phyloP scores from a whole-genome alignment of 2,888 invertebrate species.

The Pollenia angustigena region DNA sequence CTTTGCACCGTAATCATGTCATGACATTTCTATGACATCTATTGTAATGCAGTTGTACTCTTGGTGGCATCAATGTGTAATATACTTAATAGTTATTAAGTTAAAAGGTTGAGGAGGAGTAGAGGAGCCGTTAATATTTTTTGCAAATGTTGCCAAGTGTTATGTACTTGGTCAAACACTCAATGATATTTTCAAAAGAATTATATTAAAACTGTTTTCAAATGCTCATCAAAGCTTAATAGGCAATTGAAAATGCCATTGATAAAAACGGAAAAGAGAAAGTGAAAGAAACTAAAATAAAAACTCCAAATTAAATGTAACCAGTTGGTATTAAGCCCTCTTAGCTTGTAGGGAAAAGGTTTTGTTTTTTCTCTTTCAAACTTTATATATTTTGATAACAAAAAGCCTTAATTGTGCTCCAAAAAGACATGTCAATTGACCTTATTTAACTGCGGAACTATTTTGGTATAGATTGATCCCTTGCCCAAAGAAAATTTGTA shows the following conservation, averaged over 20 bases:
- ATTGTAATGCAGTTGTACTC: constrained; percentile 24
- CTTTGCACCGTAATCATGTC: neutral
- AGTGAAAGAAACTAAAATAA: neutral
- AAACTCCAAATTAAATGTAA: too few relatives aligned
- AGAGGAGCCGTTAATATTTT: constrained; percentile 25
- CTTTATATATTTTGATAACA: neutral
- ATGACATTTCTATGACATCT: constrained; percentile 1
- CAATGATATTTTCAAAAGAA: constrained; percentile 2
- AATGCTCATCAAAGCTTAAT: neutral
- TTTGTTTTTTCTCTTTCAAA: neutral
- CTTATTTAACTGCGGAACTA: neutral
- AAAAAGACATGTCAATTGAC: neutral
- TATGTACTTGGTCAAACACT: constrained; percentile 27
- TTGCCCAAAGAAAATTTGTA: constrained; percentile 1
- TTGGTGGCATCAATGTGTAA: constrained; percentile 1
- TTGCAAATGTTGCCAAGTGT: neutral
- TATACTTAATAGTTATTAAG: neutral
- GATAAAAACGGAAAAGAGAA: neutral
- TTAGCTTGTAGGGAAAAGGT: neutral
- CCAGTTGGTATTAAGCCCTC: too few relatives aligned
- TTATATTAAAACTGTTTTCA: neutral
- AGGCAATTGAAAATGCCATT: neutral
- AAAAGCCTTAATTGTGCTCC: neutral
- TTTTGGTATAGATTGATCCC: neutral
- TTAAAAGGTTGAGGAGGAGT: neutral